A percentile compares a stretch with the other conserved stretches of the same genome.
phyloP scores from a whole-genome alignment of 2,888 invertebrate species.

The Drosophila eohydei region DNA sequence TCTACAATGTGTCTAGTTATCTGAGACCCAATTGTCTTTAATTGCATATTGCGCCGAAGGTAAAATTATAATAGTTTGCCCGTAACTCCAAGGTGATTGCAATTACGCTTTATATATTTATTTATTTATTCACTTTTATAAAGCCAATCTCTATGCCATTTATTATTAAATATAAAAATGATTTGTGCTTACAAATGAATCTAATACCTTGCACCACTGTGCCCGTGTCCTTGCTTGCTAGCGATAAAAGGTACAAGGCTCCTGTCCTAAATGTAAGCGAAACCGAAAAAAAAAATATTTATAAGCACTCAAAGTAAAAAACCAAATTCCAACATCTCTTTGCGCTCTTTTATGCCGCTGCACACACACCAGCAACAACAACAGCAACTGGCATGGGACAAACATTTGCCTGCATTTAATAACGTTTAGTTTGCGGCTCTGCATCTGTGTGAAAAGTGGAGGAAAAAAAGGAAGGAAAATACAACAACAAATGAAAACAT shows the following conservation, averaged over 20 bases:
- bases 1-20: too few relatives aligned
- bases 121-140: neutral
- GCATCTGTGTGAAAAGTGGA: conserved; percentile 67
- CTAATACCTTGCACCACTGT: conserved; percentile 47
- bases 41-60: too few relatives aligned
- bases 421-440: conserved; percentile 65
- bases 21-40: too few relatives aligned
- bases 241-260: conserved; percentile 9
- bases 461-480: conserved; percentile 42
- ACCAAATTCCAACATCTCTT: conserved; percentile 49
- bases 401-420: conserved; percentile 76
- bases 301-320: conserved; percentile 59
- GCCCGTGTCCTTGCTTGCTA: conserved; percentile 31
- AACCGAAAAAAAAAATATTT: conserved; percentile 42
- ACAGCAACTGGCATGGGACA: conserved; percentile 52
- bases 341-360: conserved; percentile 59
- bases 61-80: too few relatives aligned
- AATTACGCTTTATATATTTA: too few relatives aligned
- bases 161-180: neutral
- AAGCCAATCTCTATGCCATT: too few relatives aligned
- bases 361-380: conserved; percentile 42
- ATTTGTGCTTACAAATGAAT: neutral
- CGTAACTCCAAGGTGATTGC: too few relatives aligned
- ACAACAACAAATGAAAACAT: conserved; percentile 50
- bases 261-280: conserved; percentile 55